Evolutionary conservation across 2,888 invertebrate species (phyloP), one percentile per base, ranked within the genome.

Genomic region (Syritta pipiens): DNA sequence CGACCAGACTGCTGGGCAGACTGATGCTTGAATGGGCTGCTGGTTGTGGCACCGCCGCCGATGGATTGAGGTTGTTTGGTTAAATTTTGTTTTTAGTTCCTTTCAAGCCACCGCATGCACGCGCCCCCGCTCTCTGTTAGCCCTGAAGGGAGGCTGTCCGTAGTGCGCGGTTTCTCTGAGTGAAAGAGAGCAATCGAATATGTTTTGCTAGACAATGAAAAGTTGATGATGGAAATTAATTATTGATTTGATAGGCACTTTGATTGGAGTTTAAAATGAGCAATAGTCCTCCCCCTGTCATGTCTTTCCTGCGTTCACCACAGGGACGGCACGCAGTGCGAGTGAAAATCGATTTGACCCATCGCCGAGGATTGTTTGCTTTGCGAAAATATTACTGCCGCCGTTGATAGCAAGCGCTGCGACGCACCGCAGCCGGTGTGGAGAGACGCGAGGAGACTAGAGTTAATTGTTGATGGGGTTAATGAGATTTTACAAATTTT

Each of bases 161-260:
- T n/a, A n/a, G n/a, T n/a, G n/a, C n/a, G n/a, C n/a, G n/a, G n/a
- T n/a, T n/a, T n/a, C n/a, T n/a, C n/a, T n/a, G n/a, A n/a, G n/a
- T n/a, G n/a, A n/a, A n/a, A n/a, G n/a, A n/a, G n/a, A n/a, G n/a
- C n/a, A n/a, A n/a, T n/a, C n/a, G n/a, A n/a, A n/a, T n/a, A n/a
- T n/a, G n/a, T n/a, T n/a, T n/a, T n/a, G n/a, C n/a, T n/a, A 79
- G 67, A 79, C 79, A 79, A 79, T 79, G 67, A 62, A 79, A 79
- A 62, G 57, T 74, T 79, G 79, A 79, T 79, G 67, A 74, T 79
- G 79, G 67, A 79, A 79, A 74, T 74, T 79, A 79, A 79, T 79
- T 79, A 79, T 79, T 72, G 74, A 74, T 62, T 62, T 74, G 74
- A 71, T 65, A 60, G 77, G 53, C 71, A 67, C 71, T 77, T 77